Conservation (phyloP, 2,113 vertebrate genomes). For the Zosterops hypoxanthus region DNA sequence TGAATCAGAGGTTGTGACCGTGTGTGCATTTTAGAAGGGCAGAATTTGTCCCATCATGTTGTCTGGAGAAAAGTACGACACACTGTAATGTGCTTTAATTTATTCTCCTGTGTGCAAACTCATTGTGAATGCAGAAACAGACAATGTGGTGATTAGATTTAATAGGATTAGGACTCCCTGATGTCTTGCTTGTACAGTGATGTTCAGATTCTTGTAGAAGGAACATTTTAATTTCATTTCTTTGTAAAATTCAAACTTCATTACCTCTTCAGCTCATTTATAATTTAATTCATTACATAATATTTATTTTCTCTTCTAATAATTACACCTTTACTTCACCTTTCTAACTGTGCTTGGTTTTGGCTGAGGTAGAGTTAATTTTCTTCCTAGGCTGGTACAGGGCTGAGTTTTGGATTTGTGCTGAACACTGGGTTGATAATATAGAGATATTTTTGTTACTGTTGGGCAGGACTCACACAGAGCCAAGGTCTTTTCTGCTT, state of each 20-base stretch:
- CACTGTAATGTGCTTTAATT: constrained; percentile 7
- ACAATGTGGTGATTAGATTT: constrained; percentile 41
- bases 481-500: background rate
- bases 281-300: constrained; percentile 16
- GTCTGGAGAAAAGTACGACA: background rate
- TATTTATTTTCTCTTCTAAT: constrained; percentile 41
- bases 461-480: background rate
- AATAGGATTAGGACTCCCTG: constrained; percentile 54
- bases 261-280: constrained; percentile 7
- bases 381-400: background rate
- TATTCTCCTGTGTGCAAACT: constrained; percentile 19
- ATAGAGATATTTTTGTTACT: background rate
- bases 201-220: constrained; percentile 41
- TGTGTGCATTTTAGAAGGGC: background rate
- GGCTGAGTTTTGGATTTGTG: background rate
- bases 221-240: constrained; percentile 36
- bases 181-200: constrained; percentile 32
- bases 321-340: background rate
- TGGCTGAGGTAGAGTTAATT: background rate
- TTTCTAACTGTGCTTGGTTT: background rate
- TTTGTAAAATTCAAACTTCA: constrained; percentile 39
- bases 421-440: background rate
- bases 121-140: constrained; percentile 22
- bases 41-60: background rate
- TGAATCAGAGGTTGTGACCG: background rate